A percentile compares a stretch with the other conserved stretches of the same genome.
Evolutionary conservation across 2,113 vertebrate species (phyloP).

Genomic region (Colistium nudipinnis): DNA sequence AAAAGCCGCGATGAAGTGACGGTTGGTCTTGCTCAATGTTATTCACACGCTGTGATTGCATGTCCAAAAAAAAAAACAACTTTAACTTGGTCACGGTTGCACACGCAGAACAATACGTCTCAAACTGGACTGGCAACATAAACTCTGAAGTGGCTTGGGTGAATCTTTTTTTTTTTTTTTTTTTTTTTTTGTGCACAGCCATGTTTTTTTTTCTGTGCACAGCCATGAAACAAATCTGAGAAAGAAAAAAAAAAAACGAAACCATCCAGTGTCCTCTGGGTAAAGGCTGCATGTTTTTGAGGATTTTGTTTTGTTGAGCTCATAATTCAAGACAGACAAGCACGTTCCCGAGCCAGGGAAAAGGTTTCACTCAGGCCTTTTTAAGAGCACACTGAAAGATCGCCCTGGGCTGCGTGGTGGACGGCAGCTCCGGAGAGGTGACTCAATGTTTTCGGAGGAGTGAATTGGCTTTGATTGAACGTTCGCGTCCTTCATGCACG

Average conservation of each 20-base stretch:
- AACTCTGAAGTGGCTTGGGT: slow-evolving; percentile 47
- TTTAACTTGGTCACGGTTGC: slow-evolving; percentile 5
- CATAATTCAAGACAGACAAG: slow-evolving; percentile 82
- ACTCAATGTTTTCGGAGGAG: slow-evolving; percentile 41
- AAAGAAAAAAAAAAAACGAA: slow-evolving; percentile 51
- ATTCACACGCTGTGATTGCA: not conserved
- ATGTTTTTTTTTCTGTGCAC: slow-evolving; percentile 62
- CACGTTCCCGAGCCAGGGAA: slow-evolving; percentile 68
- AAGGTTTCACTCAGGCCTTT: slow-evolving; percentile 69
- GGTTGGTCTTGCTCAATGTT: not conserved
- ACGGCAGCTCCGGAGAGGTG: slow-evolving; percentile 50
- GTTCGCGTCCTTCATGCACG: slow-evolving; percentile 15
- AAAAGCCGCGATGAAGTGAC: not conserved
- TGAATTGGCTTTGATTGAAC: slow-evolving; percentile 52
- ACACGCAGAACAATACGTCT: slow-evolving; percentile 12
- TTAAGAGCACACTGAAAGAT: slow-evolving; percentile 57
- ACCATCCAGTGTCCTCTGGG: slow-evolving; percentile 70
- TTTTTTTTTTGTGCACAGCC: slow-evolving; percentile 19
- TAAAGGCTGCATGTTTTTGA: slow-evolving; percentile 73
- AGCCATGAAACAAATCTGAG: slow-evolving; percentile 69
- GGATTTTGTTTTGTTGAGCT: slow-evolving; percentile 81
- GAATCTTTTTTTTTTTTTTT: not conserved
- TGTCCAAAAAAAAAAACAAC: not conserved
- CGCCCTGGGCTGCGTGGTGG: slow-evolving; percentile 38
- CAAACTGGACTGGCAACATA: slow-evolving; percentile 43